These are phyloP conservation scores for Hirtodrosophila histrioides DNA, from an alignment of 2,888 invertebrate genomes.

Conservation along the genomic window DNA sequence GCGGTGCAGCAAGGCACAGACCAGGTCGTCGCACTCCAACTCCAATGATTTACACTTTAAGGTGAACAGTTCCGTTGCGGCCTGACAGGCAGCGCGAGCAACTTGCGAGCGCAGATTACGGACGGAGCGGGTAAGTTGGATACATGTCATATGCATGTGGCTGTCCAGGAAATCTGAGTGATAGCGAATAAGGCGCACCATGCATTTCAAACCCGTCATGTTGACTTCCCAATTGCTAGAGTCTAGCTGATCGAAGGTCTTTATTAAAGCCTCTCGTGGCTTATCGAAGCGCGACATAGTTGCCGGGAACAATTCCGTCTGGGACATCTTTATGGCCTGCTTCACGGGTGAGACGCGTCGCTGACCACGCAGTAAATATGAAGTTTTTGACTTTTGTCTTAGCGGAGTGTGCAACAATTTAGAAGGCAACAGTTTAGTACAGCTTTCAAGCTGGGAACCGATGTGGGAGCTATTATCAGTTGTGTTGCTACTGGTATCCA, in stretches of 20 bases:
- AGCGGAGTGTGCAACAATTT: conserved; percentile 71
- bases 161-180: conserved; percentile 87
- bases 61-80: conserved; percentile 91
- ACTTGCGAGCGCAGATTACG: conserved; percentile 97
- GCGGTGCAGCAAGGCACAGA: conserved; percentile 91
- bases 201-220: conserved; percentile 89
- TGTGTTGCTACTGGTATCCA: conserved; percentile 68
- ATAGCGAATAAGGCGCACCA: conserved; percentile 89
- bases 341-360: conserved; percentile 82
- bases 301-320: conserved; percentile 79
- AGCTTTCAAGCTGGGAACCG: conserved; percentile 57
- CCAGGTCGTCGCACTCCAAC: conserved; percentile 94
- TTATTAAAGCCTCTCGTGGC: conserved; percentile 88
- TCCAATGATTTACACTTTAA: conserved; percentile 86
- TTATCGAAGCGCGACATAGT: conserved; percentile 86
- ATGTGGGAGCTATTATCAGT: conserved; percentile 79
- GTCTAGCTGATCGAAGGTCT: conserved; percentile 88
- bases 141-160: conserved; percentile 89
- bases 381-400: conserved; percentile 82
- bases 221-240: conserved; percentile 92
- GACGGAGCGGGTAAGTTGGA: conserved; percentile 90
- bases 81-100: conserved; percentile 93
- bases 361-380: conserved; percentile 79
- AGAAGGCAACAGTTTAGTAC: conserved; percentile 8
- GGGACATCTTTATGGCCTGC: conserved; percentile 79